Base-by-base conservation (phyloP, 2,888 invertebrate genomes). In the Synergus laeviventris region DNA sequence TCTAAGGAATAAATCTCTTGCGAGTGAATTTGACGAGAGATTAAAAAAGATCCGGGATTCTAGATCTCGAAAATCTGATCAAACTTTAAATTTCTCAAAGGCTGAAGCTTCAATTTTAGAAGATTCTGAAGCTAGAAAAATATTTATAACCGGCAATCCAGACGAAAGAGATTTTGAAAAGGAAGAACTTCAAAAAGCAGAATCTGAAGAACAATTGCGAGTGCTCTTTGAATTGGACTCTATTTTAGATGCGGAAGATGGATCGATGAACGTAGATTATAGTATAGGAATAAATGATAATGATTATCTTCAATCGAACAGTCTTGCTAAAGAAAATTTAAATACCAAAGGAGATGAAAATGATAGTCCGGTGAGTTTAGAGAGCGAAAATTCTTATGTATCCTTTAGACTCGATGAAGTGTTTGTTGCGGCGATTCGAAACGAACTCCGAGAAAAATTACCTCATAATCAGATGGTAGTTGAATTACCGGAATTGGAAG, bases 371-470 rank as follows among this genome's bases (percentile, higher is more conserved):
- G 92, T 92, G 59, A 91, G 91, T 4, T 81, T 91, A 24, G 88
- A 91, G 4, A 93, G 91, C 76, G 91, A 93, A 49, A 92, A 92
- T 80, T 87, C 92, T 62, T 93, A 94, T 80, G 93, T 93, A 24
- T 92, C 93, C 0, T 93, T 94, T 77, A 92, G 92, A 21, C 91
- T 95, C 78, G 94, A 95, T 85, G 95, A 95, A 85, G 95, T 95
- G 86, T 94, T 94, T 82, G 94, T 95, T 84, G 92, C 94, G 56
- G 95, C 95, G 1, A 92, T 95, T 78, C 91, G 95, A 78, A 95
- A 94, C 84, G 95, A 95, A 88, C 89, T 95, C 62, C 92, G 94
- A 83, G 92, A 94, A 84, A 95, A 95, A 89, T 91, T 95, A 81
- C 95, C 95, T 12, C 92, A 94, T 78, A 94, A 94, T 66, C 94